phyloP scores from a whole-genome alignment of 2,113 vertebrate species.

The Chiloscyllium plagiosum region DNA sequence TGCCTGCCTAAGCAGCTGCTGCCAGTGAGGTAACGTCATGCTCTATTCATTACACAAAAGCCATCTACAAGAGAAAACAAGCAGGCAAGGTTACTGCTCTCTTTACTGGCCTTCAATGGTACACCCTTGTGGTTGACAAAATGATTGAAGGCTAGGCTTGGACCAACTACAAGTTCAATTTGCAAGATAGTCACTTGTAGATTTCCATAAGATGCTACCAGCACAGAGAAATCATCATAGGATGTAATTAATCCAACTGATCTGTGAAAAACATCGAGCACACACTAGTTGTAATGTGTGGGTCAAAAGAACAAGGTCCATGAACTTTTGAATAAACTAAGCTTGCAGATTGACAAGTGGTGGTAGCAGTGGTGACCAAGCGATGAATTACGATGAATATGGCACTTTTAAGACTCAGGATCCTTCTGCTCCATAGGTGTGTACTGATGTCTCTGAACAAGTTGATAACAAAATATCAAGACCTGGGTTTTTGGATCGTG shows the following conservation, averaged over 20 bases:
- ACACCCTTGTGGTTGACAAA: background rate
- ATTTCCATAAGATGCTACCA: background rate
- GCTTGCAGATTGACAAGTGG: too few relatives aligned
- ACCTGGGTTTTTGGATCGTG: too few relatives aligned
- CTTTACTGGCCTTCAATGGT: background rate
- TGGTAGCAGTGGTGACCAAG: background rate
- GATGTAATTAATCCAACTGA: background rate
- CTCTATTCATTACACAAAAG: background rate
- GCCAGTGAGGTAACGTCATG: background rate
- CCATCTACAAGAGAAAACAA: background rate
- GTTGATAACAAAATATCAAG: too few relatives aligned
- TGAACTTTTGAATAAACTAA: background rate
- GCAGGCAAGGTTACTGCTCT: background rate
- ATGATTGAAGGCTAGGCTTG: background rate
- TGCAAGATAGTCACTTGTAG: background rate
- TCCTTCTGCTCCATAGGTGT: background rate
- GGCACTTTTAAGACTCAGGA: too few relatives aligned
- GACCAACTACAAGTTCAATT: background rate
- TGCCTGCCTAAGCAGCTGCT: background rate
- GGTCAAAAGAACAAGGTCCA: background rate
- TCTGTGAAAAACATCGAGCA: background rate
- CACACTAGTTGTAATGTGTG: background rate
- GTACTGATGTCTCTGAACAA: background rate
- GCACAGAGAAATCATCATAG: background rate
- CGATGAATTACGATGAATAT: too few relatives aligned